Percentiles rank a stretch among this genome's conserved stretches.
Evolutionary conservation across 2,888 invertebrate genomes (phyloP).

Genomic region (Ornithoptera priamus): DNA sequence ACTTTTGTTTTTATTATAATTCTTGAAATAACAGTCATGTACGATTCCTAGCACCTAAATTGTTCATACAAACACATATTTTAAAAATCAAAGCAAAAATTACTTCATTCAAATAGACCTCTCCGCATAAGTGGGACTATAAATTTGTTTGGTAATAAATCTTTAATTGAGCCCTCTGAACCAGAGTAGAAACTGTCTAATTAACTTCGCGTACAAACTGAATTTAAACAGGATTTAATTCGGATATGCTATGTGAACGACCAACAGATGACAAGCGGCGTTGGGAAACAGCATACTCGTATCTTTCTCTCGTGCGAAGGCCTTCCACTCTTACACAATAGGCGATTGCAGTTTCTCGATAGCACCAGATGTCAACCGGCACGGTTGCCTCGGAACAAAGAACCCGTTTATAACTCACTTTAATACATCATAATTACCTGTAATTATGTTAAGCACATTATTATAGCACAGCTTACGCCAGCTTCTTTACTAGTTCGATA

Average conservation of each 20-base stretch:
- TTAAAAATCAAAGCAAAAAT: too few species aligned
- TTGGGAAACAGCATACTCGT: conserved; percentile 58
- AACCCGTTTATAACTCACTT: conserved; percentile 24
- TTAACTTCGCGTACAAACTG: conserved; percentile 33
- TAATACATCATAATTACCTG: conserved; percentile 11
- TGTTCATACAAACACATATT: too few species aligned
- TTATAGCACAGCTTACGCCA: background rate
- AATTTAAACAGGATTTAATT: conserved; percentile 47
- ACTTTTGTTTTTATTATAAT: too few species aligned
- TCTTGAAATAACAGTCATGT: too few species aligned
- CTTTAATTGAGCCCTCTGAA: background rate
- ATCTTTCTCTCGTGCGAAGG: conserved; percentile 71
- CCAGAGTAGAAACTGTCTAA: background rate
- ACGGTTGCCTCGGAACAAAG: conserved; percentile 36
- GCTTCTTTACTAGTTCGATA: background rate
- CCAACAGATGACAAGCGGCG: conserved; percentile 61
- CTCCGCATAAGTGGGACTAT: too few species aligned
- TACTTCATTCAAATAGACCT: too few species aligned
- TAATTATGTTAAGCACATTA: background rate
- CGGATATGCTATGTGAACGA: conserved; percentile 55
- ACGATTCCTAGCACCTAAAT: too few species aligned
- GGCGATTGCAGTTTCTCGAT: conserved; percentile 48
- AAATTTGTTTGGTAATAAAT: background rate
- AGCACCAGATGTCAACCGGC: conserved; percentile 38
- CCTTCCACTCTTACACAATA: conserved; percentile 71